Conservation (phyloP, 2,797 vertebrate species). For the Glossophaga mutica region DNA sequence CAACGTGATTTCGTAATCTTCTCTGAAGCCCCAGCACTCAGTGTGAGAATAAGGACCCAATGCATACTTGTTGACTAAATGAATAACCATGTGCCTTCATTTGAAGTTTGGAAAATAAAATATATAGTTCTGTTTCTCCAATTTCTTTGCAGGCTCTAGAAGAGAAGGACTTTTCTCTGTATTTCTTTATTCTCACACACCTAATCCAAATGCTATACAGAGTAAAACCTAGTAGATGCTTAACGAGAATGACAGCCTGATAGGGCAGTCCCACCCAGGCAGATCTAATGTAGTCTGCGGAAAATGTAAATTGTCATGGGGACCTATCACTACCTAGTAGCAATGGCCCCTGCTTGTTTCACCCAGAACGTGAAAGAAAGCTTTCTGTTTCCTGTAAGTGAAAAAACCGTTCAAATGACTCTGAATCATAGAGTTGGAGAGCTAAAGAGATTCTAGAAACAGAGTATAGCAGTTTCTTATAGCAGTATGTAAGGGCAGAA, state of each 20-base stretch:
- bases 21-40: not conserved
- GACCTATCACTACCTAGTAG: not conserved
- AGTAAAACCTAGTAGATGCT: not conserved
- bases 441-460: not conserved
- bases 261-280: not conserved
- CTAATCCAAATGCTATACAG: not conserved
- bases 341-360: not conserved
- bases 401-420: not conserved
- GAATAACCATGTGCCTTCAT: not conserved
- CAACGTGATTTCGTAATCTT: not conserved
- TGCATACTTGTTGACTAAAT: not conserved
- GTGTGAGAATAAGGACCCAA: not conserved
- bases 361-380: not conserved
- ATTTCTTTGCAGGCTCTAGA: not conserved
- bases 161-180: not conserved
- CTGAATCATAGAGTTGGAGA: not conserved
- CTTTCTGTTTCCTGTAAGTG: not conserved
- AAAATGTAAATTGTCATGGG: not conserved
- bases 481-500: not conserved
- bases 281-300: not conserved
- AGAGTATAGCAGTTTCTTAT: no score
- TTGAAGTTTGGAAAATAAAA: slow-evolving; percentile 1
- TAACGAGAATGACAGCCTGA: not conserved
- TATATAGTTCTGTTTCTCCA: not conserved
- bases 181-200: not conserved